These are phyloP conservation scores for Coryphaenoides rupestris DNA, from an alignment of 2,113 vertebrate genomes.

Conservation along the genomic window DNA sequence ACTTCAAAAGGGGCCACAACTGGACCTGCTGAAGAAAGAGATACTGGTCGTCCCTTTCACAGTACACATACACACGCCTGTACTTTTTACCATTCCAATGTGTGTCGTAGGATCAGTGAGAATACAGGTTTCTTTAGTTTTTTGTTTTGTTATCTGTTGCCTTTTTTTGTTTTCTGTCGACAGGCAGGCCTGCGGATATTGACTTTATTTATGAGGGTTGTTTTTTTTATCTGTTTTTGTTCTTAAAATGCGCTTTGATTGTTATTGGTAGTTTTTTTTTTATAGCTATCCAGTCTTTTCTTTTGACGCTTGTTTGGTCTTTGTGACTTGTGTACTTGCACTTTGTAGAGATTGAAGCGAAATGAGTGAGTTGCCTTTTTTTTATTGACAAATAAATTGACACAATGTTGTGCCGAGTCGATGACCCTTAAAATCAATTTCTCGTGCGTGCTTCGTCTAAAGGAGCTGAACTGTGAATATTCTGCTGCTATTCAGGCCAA, in stretches of 20 bases:
- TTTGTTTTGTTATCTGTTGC: conserved; percentile 24
- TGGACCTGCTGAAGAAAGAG: conserved; percentile 30
- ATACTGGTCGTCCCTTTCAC: conserved; percentile 1
- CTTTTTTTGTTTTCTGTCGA: conserved; percentile 58
- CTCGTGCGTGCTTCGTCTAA: background rate
- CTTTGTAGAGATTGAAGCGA: conserved; percentile 65
- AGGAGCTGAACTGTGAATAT: too few relatives aligned
- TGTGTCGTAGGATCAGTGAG: conserved; percentile 19
- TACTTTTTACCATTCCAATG: conserved; percentile 53
- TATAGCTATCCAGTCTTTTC: conserved; percentile 10
- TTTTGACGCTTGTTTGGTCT: conserved; percentile 49
- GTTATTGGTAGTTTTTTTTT: conserved; percentile 8
- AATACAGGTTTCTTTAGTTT: conserved; percentile 20
- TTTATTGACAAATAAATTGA: conserved; percentile 42
- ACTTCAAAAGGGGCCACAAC: background rate
- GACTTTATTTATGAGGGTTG: conserved; percentile 66
- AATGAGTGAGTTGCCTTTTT: conserved; percentile 55
- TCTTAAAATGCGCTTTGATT: conserved; percentile 31
- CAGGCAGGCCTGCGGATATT: conserved; percentile 76
- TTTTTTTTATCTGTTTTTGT: conserved; percentile 22
- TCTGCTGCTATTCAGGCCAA: too few relatives aligned
- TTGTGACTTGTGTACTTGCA: conserved; percentile 67
- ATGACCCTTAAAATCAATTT: conserved; percentile 9
- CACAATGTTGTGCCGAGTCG: conserved; percentile 22
- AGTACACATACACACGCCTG: conserved; percentile 25